Evolutionary conservation across 2,113 vertebrate genomes (phyloP).

Genomic region (Crypturellus undulatus): DNA sequence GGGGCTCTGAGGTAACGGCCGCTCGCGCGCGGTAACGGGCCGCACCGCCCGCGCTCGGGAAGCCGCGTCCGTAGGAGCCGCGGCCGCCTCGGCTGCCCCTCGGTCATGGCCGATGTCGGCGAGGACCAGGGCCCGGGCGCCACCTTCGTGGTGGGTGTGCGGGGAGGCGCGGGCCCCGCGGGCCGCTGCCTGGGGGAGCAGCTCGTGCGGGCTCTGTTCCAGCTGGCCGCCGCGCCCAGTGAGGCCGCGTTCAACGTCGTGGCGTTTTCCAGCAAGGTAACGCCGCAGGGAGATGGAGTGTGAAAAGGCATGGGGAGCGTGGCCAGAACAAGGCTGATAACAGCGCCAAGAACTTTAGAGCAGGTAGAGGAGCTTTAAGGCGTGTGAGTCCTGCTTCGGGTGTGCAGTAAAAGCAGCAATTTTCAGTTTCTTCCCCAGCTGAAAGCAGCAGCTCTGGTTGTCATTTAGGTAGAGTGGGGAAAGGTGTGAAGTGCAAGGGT

Average conservation of each 20-base stretch:
- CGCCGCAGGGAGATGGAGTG: background rate
- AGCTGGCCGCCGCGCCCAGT: background rate
- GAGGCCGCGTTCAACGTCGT: background rate
- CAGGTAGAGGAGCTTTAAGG: fast-evolving
- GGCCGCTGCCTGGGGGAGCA: background rate
- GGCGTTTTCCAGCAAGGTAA: slow-evolving; percentile 5
- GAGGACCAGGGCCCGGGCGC: background rate
- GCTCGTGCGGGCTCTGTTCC: background rate
- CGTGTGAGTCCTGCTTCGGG: background rate
- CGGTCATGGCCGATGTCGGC: background rate
- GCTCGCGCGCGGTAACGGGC: background rate
- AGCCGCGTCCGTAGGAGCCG: background rate
- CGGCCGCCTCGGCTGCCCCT: too few relatives aligned
- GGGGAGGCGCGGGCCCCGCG: background rate
- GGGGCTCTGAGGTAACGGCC: background rate
- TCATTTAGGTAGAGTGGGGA: background rate
- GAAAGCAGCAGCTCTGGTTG: background rate
- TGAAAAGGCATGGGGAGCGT: too few relatives aligned
- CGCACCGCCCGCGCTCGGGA: background rate
- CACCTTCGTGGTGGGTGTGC: background rate
- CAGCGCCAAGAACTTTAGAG: too few relatives aligned
- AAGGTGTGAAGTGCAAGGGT: background rate
- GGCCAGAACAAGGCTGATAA: background rate
- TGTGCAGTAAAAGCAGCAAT: background rate
- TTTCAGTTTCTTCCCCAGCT: background rate